Conservation (phyloP, 1,140 invertebrate species). For the Brachionus angularis region DNA sequence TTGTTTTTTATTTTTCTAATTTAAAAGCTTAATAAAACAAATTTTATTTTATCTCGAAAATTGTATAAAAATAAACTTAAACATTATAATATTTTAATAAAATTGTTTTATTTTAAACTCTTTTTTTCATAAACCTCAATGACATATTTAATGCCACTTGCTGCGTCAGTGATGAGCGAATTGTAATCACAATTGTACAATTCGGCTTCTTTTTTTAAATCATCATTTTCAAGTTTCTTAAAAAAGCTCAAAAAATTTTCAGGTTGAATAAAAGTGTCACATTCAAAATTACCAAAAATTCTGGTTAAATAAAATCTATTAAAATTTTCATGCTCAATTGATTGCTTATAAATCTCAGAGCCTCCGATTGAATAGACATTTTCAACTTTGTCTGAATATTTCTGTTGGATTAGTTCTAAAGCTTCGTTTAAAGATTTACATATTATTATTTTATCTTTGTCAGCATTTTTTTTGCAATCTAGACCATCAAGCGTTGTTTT, state of each 20-base stretch:
- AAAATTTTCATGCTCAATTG: not conserved
- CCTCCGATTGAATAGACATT: conserved; percentile 31
- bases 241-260: conserved; percentile 12
- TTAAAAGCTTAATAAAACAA: not conserved
- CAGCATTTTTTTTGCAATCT: not conserved
- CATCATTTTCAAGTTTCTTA: not conserved
- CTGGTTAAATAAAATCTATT: conserved; percentile 39
- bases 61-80: not conserved
- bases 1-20: conserved; percentile 3
- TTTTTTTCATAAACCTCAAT: conserved; percentile 44
- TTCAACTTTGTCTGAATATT: conserved; percentile 3
- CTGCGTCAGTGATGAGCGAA: not conserved
- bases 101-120: conserved; percentile 3
- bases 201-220: conserved; percentile 1
- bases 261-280: conserved; percentile 22
- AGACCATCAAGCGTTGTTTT: not conserved
- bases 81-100: not conserved
- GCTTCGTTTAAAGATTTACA: conserved; percentile 12
- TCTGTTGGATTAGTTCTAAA: not conserved
- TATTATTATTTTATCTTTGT: not conserved
- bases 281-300: conserved; percentile 37
- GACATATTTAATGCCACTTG: not conserved
- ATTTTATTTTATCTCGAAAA: not conserved
- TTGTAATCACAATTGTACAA: conserved; percentile 1
- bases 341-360: conserved; percentile 6